Conservation (phyloP, 2,797 vertebrate genomes). For the Sternotherus odoratus region DNA sequence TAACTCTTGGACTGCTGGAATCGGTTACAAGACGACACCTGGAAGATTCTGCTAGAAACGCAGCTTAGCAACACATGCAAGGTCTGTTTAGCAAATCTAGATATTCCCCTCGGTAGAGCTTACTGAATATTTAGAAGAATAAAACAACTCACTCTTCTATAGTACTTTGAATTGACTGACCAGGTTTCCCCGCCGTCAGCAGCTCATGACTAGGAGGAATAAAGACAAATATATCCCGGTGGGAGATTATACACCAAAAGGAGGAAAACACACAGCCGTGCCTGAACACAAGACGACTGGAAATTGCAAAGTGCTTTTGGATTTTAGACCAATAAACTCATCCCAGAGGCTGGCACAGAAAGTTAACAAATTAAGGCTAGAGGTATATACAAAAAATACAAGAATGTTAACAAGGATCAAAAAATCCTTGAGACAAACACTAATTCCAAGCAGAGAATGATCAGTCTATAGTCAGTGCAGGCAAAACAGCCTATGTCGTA, state of each 20-base stretch:
- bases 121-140: background rate
- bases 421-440: rapidly evolving
- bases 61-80: rapidly evolving
- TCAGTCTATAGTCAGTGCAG: background rate
- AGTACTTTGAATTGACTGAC: background rate
- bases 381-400: background rate
- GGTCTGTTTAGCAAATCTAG: background rate
- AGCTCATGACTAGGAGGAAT: background rate
- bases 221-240: background rate
- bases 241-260: background rate
- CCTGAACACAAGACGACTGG: rapidly evolving
- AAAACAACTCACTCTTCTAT: background rate
- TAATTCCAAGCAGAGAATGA: rapidly evolving
- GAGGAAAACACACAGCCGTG: rapidly evolving
- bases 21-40: background rate
- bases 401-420: background rate
- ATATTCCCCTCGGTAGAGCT: rapidly evolving
- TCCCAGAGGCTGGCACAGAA: rapidly evolving
- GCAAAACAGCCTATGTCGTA: background rate
- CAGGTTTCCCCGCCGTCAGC: background rate
- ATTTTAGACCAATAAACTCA: background rate
- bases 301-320: rapidly evolving
- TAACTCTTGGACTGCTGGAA: background rate
- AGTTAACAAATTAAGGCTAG: background rate
- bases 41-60: no score